Evolutionary conservation across 2,113 vertebrate species (phyloP), one percentile per base, ranked within the genome.

Genomic region (Oncorhynchus masou): DNA sequence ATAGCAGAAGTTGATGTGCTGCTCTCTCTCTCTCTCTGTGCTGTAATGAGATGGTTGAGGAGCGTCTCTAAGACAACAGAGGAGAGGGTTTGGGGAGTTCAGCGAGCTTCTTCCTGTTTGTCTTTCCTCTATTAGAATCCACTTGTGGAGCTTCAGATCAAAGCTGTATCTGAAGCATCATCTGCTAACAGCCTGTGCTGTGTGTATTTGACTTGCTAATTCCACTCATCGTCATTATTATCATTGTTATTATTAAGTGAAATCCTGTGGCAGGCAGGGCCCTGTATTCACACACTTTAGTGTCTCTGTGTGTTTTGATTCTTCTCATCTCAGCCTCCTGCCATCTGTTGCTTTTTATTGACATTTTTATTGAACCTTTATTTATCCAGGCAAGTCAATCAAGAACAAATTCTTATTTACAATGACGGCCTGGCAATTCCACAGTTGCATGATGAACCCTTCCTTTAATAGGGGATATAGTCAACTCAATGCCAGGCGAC

Each of bases 81-180:
- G 74, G 48, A 49, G 24, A 31, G 54, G 27, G 22, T 51, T 15
- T 5, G 4, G 51, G 51, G 51, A 54, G 51, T 54, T 54, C 51
- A 54, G 51, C 51, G 4, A 54, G 51, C 51, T 54, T 15, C 65
- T 51, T 64, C n/a, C 19, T 45, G 9, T 45, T 45, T 45, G 2
- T 2, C 39, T 45, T 11, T 45, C 9, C 31, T 48, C 27, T 74
- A 12, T 73, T 8, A 24, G 27, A 25, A 54, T 68, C 70, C 51
- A 54, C 62, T 68, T 67, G 25, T 74, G 92, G 93, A 92, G 92
- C 90, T 91, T 94, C n/a, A 93, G 93, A 95, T 95, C 94, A 95
- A 94, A 95, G 93, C 91, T 92, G 87, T 92, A 93, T 93, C 91
- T 85, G 91, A 92, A 92, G 79, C 39, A 34, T 93, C 91, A 91